A percentile compares a stretch with the other conserved stretches of the same genome.
Conservation (phyloP, 2,888 invertebrate genomes). For the Brachyptera putata region DNA sequence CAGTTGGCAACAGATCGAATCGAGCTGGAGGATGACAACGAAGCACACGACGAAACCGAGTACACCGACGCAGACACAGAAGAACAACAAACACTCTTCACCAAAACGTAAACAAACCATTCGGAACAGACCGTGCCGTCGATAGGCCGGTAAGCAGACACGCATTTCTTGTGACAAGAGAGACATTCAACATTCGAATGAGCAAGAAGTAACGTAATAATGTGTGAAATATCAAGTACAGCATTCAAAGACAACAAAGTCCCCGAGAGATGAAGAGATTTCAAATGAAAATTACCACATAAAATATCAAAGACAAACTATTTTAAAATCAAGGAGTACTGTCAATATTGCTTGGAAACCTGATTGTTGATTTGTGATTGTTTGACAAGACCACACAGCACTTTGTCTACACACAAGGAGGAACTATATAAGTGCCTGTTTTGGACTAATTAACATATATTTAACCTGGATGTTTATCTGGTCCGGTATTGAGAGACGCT, state of each 20-base stretch:
- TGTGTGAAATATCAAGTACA: too few species aligned
- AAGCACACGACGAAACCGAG: conserved; percentile 30
- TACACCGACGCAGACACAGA: conserved; percentile 33
- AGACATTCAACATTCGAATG: too few species aligned
- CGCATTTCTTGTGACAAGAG: not conserved
- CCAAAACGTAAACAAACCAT: conserved; percentile 35
- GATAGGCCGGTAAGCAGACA: not conserved
- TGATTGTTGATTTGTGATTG: too few species aligned
- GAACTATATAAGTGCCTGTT: conserved; percentile 23
- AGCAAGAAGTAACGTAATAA: too few species aligned
- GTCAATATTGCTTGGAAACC: too few species aligned
- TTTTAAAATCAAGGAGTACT: not conserved
- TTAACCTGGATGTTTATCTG: too few species aligned
- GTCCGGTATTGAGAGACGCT: conserved; percentile 6
- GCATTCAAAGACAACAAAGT: too few species aligned
- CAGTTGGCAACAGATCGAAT: conserved; percentile 36
- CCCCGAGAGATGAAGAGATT: not conserved
- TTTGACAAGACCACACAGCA: too few species aligned
- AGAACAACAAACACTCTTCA: conserved; percentile 34
- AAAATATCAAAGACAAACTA: conserved; percentile 11
- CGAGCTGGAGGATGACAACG: conserved; percentile 32
- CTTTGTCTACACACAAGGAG: conserved; percentile 9
- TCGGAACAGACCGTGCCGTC: not conserved
- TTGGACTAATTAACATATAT: too few species aligned
- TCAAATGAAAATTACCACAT: too few species aligned